phyloP scores from a whole-genome alignment of 2,113 vertebrate species.

The Plecotus auritus region DNA sequence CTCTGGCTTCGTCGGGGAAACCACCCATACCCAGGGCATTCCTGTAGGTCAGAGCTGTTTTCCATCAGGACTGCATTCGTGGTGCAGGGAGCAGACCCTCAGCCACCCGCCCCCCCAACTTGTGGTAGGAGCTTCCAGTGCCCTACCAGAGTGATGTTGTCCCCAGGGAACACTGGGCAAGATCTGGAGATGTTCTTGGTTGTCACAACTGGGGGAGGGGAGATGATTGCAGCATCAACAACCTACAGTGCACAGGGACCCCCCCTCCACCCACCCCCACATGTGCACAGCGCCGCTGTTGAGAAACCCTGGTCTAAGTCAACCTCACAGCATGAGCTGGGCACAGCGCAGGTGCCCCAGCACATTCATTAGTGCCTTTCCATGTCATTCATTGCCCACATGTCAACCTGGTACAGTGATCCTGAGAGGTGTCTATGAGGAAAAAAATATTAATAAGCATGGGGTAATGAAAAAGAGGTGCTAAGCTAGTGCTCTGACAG shows the following conservation, averaged over 20 bases:
- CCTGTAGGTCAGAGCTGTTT: neutral
- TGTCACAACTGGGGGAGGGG: neutral
- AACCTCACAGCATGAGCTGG: neutral
- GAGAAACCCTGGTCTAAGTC: neutral
- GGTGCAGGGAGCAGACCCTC: neutral
- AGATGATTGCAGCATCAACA: fast-evolving
- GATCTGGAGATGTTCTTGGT: neutral
- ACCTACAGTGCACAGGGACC: neutral
- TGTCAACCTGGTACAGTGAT: neutral
- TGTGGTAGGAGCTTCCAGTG: fast-evolving
- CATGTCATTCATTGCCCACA: neutral
- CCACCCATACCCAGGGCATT: neutral
- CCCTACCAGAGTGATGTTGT: neutral
- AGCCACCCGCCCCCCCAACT: no score
- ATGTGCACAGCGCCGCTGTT: no score
- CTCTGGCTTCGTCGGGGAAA: no score
- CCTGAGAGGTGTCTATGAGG: neutral
- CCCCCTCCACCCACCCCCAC: no score
- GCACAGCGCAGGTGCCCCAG: neutral
- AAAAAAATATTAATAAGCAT: neutral
- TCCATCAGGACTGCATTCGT: fast-evolving
- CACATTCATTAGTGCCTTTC: neutral
- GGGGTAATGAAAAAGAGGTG: neutral
- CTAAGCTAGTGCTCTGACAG: neutral
- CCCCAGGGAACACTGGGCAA: neutral